Evolutionary conservation across 2,797 vertebrate species (phyloP), one percentile per base, ranked within the genome.

Genomic region (Hipposideros larvatus): DNA sequence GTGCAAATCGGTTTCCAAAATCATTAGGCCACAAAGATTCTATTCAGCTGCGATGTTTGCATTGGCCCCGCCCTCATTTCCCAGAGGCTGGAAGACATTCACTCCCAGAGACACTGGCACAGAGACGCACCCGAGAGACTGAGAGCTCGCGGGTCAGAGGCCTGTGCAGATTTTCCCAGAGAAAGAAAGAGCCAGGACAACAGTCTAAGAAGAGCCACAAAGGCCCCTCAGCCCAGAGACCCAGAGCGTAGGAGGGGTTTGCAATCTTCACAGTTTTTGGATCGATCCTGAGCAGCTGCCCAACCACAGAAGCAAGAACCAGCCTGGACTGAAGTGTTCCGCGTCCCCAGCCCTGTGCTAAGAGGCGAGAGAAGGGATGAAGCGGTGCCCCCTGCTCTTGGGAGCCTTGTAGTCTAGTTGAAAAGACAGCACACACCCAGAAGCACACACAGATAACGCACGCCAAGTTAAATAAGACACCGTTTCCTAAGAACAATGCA

Each of bases 21-120:
- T 94, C 96, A 96, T 97, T 96, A 98, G 96, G 87, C 93, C 84
- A 98, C 97, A 98, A 97, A 96, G 97, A 96, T 97, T 90, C 97
- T 94, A 98, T 98, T 98, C 96, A 97, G 91, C 92, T 87, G 71
- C 24, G 90, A 61, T 95, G 95, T 95, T 97, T 97, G 92, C 71
- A 10, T 78, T 94, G 84, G 90, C 55, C 77, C 95, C 82, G 0
- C 97, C 96, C 94, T 97, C 80, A 93, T 95, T 96, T 98, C 87
- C 90, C 95, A 94, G 95, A 79, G 94, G 70, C 87, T 93, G 61
- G 80, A 95, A 96, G 95, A 96, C 82, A 83, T 91, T 94, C 84
- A 84, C 43, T 97, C 28, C 46, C 51, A 89, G 93, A 96, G 93
- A 96, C 87, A 78, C 57, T 91, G 18, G 71, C 68, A 86, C n/a